Evolutionary conservation across 2,888 invertebrate species (phyloP).

Genomic region (Phyto melanocephala): DNA sequence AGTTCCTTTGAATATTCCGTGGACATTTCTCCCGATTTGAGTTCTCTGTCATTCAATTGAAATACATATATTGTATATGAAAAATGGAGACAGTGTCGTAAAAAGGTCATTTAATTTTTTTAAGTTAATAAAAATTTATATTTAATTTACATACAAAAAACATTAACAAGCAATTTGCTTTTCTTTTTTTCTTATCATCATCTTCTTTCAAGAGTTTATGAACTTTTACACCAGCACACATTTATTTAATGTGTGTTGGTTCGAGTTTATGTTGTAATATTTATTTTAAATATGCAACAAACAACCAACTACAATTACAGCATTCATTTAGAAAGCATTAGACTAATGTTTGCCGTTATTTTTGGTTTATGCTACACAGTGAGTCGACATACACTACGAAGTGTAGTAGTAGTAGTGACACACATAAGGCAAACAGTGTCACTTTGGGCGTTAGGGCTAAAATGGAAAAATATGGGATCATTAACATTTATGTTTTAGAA

Average conservation of each 20-base stretch:
- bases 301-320: not conserved
- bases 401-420: not conserved
- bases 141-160: constrained; percentile 55
- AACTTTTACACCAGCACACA: constrained; percentile 26
- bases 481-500: not conserved
- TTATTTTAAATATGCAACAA: constrained; percentile 11
- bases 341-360: not conserved
- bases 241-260: constrained; percentile 45
- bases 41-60: no score
- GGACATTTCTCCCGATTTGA: no score
- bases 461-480: not conserved
- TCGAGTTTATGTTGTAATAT: constrained; percentile 13
- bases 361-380: not conserved
- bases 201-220: constrained; percentile 34
- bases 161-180: constrained; percentile 25
- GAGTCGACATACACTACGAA: no score
- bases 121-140: constrained; percentile 57
- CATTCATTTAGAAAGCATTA: not conserved
- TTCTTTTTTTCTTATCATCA: no score
- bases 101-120: constrained; percentile 41
- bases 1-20: no score
- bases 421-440: not conserved
- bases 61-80: no score
- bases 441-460: not conserved
- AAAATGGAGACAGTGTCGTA: not conserved